Conservation (phyloP, 2,888 invertebrate genomes). For the Scaptomyza cyrtandrae region DNA sequence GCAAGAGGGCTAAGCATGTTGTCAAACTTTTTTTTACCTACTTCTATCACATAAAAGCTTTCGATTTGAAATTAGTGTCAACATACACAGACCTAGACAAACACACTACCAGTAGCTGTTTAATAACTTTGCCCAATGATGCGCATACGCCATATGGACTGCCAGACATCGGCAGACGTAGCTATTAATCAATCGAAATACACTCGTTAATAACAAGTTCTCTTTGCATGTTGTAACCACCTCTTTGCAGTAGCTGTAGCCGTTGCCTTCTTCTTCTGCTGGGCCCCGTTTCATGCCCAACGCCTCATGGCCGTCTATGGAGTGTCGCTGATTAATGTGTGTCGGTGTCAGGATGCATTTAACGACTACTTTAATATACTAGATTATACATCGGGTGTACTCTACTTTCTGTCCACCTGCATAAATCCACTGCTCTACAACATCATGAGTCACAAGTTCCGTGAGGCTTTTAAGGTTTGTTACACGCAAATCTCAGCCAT, state of each 20-base stretch:
- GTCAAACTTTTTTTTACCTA: slow-evolving; percentile 21
- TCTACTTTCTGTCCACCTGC: slow-evolving; percentile 89
- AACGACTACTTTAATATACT: slow-evolving; percentile 88
- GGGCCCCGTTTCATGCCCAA: slow-evolving; percentile 97
- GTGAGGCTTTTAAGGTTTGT: slow-evolving; percentile 88
- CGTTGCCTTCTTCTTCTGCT: slow-evolving; percentile 92
- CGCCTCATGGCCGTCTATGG: slow-evolving; percentile 92
- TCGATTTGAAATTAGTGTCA: slow-evolving; percentile 59
- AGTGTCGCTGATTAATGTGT: slow-evolving; percentile 73
- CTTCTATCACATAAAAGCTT: slow-evolving; percentile 27
- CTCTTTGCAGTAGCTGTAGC: slow-evolving; percentile 91
- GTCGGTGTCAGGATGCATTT: slow-evolving; percentile 82
- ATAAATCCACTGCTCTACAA: slow-evolving; percentile 90
- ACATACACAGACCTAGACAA: slow-evolving; percentile 3
- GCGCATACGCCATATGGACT: slow-evolving; percentile 46
- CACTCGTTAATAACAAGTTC: slow-evolving; percentile 8
- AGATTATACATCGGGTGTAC: slow-evolving; percentile 88
- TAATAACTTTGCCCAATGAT: slow-evolving; percentile 28
- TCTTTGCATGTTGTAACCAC: slow-evolving; percentile 31
- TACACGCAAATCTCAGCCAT: neutral
- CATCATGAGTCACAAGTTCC: slow-evolving; percentile 89
- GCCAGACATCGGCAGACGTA: neutral
- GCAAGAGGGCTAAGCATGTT: slow-evolving; percentile 12
- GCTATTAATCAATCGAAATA: slow-evolving; percentile 20
- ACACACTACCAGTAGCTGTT: slow-evolving; percentile 8